Conservation (phyloP, 1,140 invertebrate species). For the Meteorus sp. region DNA sequence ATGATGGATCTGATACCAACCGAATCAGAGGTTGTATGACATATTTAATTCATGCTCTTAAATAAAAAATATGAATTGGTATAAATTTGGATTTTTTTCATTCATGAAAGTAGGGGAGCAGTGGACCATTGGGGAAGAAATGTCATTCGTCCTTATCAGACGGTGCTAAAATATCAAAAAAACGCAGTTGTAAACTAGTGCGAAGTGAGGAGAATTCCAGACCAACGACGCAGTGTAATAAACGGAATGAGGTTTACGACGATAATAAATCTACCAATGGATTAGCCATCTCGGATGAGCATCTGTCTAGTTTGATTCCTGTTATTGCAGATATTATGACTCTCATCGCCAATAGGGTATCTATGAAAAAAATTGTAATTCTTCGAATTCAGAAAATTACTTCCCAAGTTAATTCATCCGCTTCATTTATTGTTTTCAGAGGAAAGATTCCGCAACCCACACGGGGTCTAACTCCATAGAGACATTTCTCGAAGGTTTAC, state of each 20-base stretch:
- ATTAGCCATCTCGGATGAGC: conserved; percentile 33
- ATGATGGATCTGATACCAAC: conserved; percentile 50
- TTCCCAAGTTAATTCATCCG: too few relatives aligned
- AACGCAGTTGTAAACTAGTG: conserved; percentile 11
- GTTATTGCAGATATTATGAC: conserved; percentile 46
- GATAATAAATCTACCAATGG: not conserved
- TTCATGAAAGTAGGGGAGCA: conserved; percentile 40
- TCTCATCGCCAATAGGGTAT: conserved; percentile 41
- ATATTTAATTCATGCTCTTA: not conserved
- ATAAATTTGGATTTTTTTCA: conserved; percentile 7
- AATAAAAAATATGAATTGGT: too few relatives aligned
- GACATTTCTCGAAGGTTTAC: conserved; percentile 33
- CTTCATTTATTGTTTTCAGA: conserved; percentile 11
- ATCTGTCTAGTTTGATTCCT: conserved; percentile 45
- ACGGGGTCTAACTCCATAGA: conserved; percentile 22
- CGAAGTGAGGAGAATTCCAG: conserved; percentile 7
- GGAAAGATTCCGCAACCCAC: conserved; percentile 9
- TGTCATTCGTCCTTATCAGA: not conserved
- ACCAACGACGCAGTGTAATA: conserved; percentile 22
- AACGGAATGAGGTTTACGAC: not conserved
- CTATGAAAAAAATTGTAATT: too few relatives aligned
- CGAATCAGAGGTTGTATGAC: conserved; percentile 46
- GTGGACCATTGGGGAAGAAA: conserved; percentile 16
- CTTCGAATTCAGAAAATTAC: too few relatives aligned
- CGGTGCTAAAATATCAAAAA: conserved; percentile 21